Conservation (phyloP, 2,113 vertebrate genomes). For the Raja brachyura region DNA sequence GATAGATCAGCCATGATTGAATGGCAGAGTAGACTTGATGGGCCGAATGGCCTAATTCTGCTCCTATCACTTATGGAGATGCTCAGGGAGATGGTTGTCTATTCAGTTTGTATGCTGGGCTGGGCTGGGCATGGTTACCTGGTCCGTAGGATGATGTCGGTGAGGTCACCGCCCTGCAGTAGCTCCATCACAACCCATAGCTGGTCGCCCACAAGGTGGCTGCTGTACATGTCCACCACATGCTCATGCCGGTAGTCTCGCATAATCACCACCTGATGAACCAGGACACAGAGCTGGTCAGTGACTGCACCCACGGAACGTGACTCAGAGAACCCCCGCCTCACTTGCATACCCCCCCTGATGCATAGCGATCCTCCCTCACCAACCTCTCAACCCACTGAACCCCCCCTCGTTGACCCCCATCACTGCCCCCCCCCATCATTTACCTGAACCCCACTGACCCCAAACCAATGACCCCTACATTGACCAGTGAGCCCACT, state of each 20-base stretch:
- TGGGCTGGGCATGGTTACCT: constrained; percentile 60
- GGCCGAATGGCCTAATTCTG: no score
- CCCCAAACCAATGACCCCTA: background rate
- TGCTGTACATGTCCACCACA: constrained; percentile 97
- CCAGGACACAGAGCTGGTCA: constrained; percentile 40
- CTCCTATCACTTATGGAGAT: no score
- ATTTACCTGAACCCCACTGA: no score
- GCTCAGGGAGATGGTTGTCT: no score
- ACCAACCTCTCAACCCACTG: background rate
- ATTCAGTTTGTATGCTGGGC: no score
- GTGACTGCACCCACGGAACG: background rate
- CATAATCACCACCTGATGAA: constrained; percentile 93
- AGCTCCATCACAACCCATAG: constrained; percentile 99
- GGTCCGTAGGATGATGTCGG: constrained; percentile 94
- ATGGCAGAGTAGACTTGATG: no score
- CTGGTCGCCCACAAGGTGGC: constrained; percentile 92
- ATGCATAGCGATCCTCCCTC: no score
- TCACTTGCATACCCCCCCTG: no score
- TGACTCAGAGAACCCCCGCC: background rate
- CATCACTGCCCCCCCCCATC: background rate
- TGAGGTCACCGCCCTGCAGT: constrained; percentile 92
- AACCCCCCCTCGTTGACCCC: background rate
- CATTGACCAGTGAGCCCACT: background rate
- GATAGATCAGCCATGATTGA: no score
- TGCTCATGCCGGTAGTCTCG: constrained; percentile 93